These are phyloP conservation scores for Synaphobranchus kaupii DNA, from an alignment of 2,797 vertebrate species.

Conservation along the genomic window DNA sequence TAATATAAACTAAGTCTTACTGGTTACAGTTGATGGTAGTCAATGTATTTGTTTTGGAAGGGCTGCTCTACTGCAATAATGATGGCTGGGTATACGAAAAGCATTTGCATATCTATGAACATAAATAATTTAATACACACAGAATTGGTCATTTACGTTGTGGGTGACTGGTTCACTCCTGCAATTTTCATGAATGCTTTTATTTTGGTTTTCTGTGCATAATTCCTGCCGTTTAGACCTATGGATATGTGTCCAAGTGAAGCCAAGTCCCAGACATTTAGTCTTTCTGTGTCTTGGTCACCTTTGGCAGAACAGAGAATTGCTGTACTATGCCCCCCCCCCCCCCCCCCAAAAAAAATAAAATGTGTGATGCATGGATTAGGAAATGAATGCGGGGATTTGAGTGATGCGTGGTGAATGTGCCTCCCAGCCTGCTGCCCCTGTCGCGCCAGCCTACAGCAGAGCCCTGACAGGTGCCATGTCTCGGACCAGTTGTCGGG, in stretches of 20 bases:
- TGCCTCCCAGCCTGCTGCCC: slow-evolving; percentile 17
- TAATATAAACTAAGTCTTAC: no score
- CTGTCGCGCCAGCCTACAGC: slow-evolving; percentile 41
- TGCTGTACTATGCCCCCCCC: background rate
- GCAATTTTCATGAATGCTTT: background rate
- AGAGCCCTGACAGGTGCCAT: slow-evolving; percentile 65
- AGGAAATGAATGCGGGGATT: slow-evolving; percentile 8
- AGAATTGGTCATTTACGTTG: background rate
- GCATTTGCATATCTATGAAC: background rate
- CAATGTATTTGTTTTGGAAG: slow-evolving; percentile 10
- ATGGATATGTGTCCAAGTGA: slow-evolving; percentile 4
- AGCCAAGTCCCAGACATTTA: slow-evolving; percentile 20
- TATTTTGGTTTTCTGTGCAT: background rate
- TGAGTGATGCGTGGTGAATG: slow-evolving; percentile 15
- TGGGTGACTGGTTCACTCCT: background rate
- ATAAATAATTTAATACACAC: background rate
- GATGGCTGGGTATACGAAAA: background rate
- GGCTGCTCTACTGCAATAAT: slow-evolving; percentile 1
- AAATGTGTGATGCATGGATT: background rate
- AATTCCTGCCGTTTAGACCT: slow-evolving; percentile 14
- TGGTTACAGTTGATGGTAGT: background rate
- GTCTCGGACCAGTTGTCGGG: slow-evolving; percentile 62
- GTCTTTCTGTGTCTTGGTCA: background rate
- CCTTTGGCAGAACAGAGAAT: background rate
- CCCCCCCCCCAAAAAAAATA: slow-evolving; percentile 14